Evolutionary conservation across 2,113 vertebrate species (phyloP).

Genomic region (Poeciliopsis retropinna): DNA sequence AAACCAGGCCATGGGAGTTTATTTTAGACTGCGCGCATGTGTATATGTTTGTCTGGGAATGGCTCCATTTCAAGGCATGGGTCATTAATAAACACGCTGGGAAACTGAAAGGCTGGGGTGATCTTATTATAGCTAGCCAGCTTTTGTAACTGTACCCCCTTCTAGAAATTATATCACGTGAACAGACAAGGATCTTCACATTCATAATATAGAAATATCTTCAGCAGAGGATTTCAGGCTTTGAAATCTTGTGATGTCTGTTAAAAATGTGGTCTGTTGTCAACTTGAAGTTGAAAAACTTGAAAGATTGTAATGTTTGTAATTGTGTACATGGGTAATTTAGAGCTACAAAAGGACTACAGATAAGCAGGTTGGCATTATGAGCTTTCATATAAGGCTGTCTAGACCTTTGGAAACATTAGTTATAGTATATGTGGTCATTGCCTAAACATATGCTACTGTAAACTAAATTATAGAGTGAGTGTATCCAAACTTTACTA

Average conservation of each 20-base stretch:
- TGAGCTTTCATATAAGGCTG: neutral
- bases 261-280: constrained; percentile 23
- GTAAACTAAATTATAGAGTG: too few species aligned
- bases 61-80: constrained; percentile 50
- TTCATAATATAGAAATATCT: neutral
- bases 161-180: constrained; percentile 40
- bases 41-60: constrained; percentile 40
- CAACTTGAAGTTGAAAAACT: neutral
- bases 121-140: constrained; percentile 65
- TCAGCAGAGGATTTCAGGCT: constrained; percentile 4
- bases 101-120: constrained; percentile 59
- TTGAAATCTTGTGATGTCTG: constrained; percentile 14
- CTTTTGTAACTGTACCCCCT: constrained; percentile 61
- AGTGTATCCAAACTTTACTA: too few species aligned
- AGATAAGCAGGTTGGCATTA: neutral
- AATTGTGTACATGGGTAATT: too few species aligned
- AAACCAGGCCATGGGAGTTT: constrained; percentile 42
- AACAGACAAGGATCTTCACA: constrained; percentile 25
- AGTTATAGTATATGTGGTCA: too few species aligned
- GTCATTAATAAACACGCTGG: constrained; percentile 36
- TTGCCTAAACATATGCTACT: too few species aligned
- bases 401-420: too few species aligned
- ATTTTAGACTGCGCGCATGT: constrained; percentile 61
- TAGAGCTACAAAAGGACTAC: too few species aligned
- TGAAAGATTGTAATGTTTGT: too few species aligned